Evolutionary conservation across 2,797 vertebrate species (phyloP), one percentile per base, ranked within the genome.

Genomic region (Apodemus agrarius): DNA sequence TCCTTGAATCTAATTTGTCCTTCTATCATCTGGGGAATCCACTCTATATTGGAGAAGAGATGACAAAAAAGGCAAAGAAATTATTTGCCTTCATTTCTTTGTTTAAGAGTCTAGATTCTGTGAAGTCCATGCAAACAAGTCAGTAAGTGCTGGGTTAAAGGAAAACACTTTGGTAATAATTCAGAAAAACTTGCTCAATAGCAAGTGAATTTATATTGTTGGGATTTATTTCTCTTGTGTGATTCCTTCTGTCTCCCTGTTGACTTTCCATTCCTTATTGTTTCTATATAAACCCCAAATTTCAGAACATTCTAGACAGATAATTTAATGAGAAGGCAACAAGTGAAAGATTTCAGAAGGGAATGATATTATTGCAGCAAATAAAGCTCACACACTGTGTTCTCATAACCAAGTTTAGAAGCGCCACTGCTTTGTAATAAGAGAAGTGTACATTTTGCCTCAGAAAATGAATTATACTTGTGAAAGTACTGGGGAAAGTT

Each of bases 391-490:
- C 49, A 93, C 5, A 85, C 89, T 72, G 21, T 96, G 49, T 78
- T 93, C 83, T 34, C n/a, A 63, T 83, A 54, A 74, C 75, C 59
- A 65, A 59, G 24, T 90, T 89, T 82, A 43, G 79, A 93, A 92
- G 49, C 80, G 2, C 29, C 75, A 7, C 74, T 80, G 13, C 40
- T 92, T 63, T 84, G 19, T 81, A 87, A 80, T 14, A 93, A 76
- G 76, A 29, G 43, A 17, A 74, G n/a, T 90, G 16, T 2, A 95
- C 0, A 5, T 91, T 94, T 69, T 95, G 69, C 17, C 52, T 94
- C 46, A 52, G 83, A 86, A 80, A 94, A 16, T 82, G 31, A 96
- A 93, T 93, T 91, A 34, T 67, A 74, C 31, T 84, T 82, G 75
- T 72, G 34, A 84, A 83, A 17, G 3, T 8, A 65, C 52, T 78